phyloP scores from a whole-genome alignment of 2,113 vertebrate genomes.

The Piliocolobus tephrosceles region DNA sequence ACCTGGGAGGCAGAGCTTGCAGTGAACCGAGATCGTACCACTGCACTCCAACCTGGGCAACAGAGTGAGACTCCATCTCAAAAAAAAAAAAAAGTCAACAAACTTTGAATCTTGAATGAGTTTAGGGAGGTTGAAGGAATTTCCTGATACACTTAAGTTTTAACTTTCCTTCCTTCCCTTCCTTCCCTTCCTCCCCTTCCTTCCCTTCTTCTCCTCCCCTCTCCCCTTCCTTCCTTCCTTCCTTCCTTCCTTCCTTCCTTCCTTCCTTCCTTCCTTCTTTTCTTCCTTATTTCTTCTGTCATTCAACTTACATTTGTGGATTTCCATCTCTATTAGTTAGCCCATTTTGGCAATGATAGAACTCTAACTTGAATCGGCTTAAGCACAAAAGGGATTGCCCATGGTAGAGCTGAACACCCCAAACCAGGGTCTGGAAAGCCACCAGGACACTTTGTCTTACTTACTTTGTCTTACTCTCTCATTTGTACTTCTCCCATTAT shows the following conservation, averaged over 20 bases:
- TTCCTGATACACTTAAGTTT: neutral
- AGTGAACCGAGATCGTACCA: too few relatives aligned
- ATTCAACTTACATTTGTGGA: neutral
- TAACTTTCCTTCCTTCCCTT: neutral
- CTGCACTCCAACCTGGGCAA: too few relatives aligned
- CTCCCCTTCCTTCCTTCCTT: too few relatives aligned
- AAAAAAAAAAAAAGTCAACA: neutral
- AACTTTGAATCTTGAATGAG: neutral
- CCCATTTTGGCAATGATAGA: neutral
- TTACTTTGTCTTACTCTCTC: neutral
- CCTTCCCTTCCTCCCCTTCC: too few relatives aligned
- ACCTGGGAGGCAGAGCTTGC: too few relatives aligned
- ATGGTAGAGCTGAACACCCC: neutral
- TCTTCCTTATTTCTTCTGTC: neutral
- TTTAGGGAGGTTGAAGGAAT: slow-evolving; percentile 22
- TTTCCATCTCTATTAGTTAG: neutral
- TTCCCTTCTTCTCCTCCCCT: too few relatives aligned
- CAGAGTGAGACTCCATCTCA: too few relatives aligned
- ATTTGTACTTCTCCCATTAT: neutral
- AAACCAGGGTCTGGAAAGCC: neutral
- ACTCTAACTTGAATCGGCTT: neutral
- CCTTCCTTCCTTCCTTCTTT: too few relatives aligned
- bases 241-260: too few relatives aligned
- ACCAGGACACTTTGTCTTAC: neutral
- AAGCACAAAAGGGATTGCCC: neutral